phyloP scores from a whole-genome alignment of 2,113 vertebrate species.

The Anguilla rostrata region DNA sequence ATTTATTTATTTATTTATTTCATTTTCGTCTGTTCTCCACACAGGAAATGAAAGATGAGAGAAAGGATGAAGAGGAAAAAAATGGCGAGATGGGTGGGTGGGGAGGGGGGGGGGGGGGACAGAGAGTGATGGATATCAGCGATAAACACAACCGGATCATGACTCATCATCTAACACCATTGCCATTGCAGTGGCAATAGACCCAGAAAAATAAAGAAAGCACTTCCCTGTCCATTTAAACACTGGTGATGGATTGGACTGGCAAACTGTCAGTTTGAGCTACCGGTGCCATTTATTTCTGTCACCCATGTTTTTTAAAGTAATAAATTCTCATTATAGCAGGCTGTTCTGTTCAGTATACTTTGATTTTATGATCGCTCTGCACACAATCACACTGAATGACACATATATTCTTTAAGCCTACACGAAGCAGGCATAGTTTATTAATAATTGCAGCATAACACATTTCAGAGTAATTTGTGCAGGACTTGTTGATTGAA shows the following conservation, averaged over 20 bases:
- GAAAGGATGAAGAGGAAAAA: not conserved
- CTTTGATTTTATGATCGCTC: too few relatives aligned
- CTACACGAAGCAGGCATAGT: too few relatives aligned
- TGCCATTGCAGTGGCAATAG: not conserved
- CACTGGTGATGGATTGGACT: not conserved
- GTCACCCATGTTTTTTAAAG: not conserved
- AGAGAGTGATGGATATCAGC: not conserved
- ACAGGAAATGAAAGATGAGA: constrained; percentile 9
- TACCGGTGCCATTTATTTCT: not conserved
- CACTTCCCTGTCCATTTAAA: not conserved
- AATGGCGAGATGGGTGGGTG: not conserved
- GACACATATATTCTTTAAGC: not conserved
- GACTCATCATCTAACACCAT: not conserved
- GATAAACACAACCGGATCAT: not conserved
- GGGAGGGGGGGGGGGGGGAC: not conserved
- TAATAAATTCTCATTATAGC: not conserved
- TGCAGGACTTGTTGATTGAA: too few relatives aligned
- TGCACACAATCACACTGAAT: too few relatives aligned
- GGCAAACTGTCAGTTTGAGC: not conserved
- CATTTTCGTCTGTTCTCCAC: not conserved
- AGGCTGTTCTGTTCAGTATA: not conserved
- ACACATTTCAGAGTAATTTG: too few relatives aligned
- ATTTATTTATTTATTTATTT: not conserved
- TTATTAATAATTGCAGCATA: too few relatives aligned
- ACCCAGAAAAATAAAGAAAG: not conserved